Conservation (phyloP, 1,140 invertebrate genomes). For the Nomia melanderi region DNA sequence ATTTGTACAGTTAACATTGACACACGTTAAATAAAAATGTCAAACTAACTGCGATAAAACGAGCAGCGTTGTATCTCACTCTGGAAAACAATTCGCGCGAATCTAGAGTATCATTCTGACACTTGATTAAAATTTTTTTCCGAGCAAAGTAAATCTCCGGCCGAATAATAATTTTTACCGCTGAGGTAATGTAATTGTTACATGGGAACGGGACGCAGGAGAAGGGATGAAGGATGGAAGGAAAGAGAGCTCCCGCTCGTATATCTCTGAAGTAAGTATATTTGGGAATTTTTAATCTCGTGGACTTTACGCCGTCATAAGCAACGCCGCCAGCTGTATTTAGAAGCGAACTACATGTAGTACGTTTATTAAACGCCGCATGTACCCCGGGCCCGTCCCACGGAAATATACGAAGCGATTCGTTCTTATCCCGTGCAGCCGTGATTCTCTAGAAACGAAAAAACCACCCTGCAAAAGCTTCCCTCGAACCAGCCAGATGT, state of each 20-base stretch:
- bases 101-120: background rate
- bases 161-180: conserved; percentile 7
- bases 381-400: background rate
- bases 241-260: conserved; percentile 25
- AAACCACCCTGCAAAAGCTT: conserved; percentile 24
- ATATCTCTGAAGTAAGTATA: conserved; percentile 56
- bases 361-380: conserved; percentile 60
- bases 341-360: conserved; percentile 36
- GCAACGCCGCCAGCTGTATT: conserved; percentile 54
- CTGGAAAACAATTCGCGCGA: background rate
- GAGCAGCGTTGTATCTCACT: no score
- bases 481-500: background rate
- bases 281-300: conserved; percentile 75
- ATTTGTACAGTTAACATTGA: no score
- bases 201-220: background rate
- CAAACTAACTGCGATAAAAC: no score
- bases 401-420: conserved; percentile 46
- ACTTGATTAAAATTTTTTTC: background rate
- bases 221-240: background rate
- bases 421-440: conserved; percentile 36
- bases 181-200: conserved; percentile 22
- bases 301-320: conserved; percentile 64
- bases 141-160: background rate
- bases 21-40: no score
- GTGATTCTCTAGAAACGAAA: conserved; percentile 47